Evolutionary conservation across 2,113 vertebrate species (phyloP).

Genomic region (Ranitomeya variabilis): DNA sequence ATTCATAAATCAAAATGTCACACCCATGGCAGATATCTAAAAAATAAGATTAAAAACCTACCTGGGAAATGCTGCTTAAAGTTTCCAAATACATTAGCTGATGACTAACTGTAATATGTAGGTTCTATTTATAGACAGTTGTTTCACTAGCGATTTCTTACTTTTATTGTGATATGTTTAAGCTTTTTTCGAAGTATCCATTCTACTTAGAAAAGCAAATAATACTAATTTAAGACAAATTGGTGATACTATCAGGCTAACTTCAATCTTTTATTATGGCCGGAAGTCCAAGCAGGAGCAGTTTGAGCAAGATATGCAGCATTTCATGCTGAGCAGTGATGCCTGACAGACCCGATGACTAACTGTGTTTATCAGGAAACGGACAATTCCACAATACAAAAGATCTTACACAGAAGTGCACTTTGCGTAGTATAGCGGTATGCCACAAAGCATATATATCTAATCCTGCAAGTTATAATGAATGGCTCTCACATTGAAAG

Average conservation of each 20-base stretch:
- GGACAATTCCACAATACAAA: constrained; percentile 5
- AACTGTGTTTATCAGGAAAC: neutral
- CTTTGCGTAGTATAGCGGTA: neutral
- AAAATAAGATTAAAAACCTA: neutral
- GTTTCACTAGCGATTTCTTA: neutral
- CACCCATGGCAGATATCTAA: neutral
- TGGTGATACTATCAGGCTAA: constrained; percentile 14
- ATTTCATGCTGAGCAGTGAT: neutral
- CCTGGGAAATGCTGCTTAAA: neutral
- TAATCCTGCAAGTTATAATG: neutral
- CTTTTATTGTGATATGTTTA: neutral
- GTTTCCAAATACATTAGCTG: neutral
- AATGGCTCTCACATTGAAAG: neutral
- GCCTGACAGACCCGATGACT: neutral
- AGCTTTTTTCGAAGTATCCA: neutral
- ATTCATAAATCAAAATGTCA: neutral
- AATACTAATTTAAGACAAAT: constrained; percentile 31
- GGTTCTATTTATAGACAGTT: neutral
- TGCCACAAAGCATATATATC: neutral
- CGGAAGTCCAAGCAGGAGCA: neutral
- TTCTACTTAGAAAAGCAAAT: neutral
- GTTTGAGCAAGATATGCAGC: neutral
- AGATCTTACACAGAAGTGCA: neutral
- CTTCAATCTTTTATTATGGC: constrained; percentile 2
- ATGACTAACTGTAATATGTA: neutral